A percentile compares a stretch with the other conserved stretches of the same genome.
Conservation (phyloP, 1,140 invertebrate species). For the Holcopasites calliopsidis region DNA sequence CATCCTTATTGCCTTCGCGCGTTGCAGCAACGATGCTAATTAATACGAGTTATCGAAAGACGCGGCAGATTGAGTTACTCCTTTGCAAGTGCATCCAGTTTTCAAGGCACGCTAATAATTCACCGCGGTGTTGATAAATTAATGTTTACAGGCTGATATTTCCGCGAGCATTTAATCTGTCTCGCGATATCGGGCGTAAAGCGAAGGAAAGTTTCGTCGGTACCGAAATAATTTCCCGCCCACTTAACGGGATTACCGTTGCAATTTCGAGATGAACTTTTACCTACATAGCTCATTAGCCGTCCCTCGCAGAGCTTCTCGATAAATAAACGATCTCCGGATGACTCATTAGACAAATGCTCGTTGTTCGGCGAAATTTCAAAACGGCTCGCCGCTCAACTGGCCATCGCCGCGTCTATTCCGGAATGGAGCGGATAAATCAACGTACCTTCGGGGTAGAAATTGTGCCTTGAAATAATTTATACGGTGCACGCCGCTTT, state of each 20-base stretch:
- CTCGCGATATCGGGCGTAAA: conserved; percentile 3
- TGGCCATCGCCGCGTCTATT: not conserved
- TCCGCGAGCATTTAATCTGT: not conserved
- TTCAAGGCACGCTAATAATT: not conserved
- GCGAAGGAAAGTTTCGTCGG: conserved; percentile 22
- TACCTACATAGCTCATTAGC: conserved; percentile 20
- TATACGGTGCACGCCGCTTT: not conserved
- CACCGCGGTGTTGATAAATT: conserved; percentile 7
- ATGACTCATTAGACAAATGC: not conserved
- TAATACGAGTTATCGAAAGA: not conserved
- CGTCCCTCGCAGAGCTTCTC: not conserved
- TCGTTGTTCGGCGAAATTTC: not conserved
- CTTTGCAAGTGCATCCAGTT: conserved; percentile 1
- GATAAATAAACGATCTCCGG: conserved; percentile 7
- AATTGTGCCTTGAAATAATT: conserved; percentile 13
- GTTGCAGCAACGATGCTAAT: too few species aligned
- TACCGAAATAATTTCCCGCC: conserved; percentile 23
- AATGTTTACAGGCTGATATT: conserved; percentile 11
- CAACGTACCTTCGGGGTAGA: conserved; percentile 9
- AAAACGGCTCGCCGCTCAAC: not conserved
- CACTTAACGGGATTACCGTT: conserved; percentile 31
- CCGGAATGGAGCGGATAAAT: conserved; percentile 29
- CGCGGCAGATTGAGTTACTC: not conserved
- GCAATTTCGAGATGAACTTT: conserved; percentile 31
- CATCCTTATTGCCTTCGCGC: too few species aligned